Evolutionary conservation across 2,888 invertebrate species (phyloP).

Genomic region (Agrochola circellaris): DNA sequence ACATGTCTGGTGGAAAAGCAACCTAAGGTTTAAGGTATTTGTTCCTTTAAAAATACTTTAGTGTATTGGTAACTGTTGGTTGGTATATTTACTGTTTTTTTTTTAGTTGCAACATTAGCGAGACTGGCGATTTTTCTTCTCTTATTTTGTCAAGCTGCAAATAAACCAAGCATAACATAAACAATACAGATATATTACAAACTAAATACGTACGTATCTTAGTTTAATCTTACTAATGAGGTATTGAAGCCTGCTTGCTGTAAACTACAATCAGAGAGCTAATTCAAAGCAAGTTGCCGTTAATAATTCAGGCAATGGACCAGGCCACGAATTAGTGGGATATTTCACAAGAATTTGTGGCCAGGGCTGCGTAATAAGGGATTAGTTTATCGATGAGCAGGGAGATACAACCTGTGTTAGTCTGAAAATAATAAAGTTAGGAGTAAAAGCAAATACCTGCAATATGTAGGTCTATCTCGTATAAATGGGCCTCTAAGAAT

Average conservation of each 20-base stretch:
- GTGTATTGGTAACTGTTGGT: no score
- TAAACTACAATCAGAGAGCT: conserved; percentile 54
- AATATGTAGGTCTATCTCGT: no score
- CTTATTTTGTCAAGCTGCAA: not conserved
- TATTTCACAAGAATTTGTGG: conserved; percentile 48
- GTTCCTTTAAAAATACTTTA: no score
- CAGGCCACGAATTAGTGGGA: conserved; percentile 72
- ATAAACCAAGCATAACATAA: not conserved
- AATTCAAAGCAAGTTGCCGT: conserved; percentile 57
- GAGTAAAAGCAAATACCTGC: not conserved
- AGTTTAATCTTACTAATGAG: conserved; percentile 38
- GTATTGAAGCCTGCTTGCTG: conserved; percentile 31
- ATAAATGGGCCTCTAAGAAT: not conserved
- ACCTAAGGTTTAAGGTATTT: no score
- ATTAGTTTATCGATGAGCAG: conserved; percentile 19
- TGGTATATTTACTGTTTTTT: no score
- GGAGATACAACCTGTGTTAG: not conserved
- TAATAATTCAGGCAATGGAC: conserved; percentile 67
- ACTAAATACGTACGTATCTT: not conserved
- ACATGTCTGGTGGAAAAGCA: no score
- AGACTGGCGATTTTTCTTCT: not conserved
- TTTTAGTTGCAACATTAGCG: no score
- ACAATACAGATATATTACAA: not conserved
- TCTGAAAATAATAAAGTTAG: not conserved
- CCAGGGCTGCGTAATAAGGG: conserved; percentile 37